Percentiles rank a stretch among this genome's conserved stretches.
These are phyloP conservation scores for Apistogramma diplotaenia DNA, from an alignment of 2,113 vertebrate species.

Conservation along the genomic window DNA sequence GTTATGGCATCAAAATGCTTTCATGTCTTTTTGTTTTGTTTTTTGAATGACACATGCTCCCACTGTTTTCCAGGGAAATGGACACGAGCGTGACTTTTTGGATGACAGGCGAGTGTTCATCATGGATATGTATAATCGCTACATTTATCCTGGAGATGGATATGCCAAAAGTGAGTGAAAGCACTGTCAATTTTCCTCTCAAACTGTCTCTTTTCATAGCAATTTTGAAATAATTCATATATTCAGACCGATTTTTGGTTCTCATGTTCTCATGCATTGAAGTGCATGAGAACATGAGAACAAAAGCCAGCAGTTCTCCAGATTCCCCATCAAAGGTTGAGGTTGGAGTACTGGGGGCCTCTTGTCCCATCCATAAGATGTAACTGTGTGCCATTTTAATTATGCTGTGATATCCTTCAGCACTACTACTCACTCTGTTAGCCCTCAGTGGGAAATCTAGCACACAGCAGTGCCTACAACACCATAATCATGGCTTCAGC, in stretches of 20 bases:
- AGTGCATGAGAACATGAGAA: not conserved
- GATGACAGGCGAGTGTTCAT: conserved; percentile 91
- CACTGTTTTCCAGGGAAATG: conserved; percentile 85
- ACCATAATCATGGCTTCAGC: conserved; percentile 3
- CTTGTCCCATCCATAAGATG: not conserved
- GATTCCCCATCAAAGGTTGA: not conserved
- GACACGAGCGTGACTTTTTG: conserved; percentile 94
- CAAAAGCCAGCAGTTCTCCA: not conserved
- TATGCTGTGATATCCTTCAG: conserved; percentile 5
- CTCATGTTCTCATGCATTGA: not conserved
- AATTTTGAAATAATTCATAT: not conserved
- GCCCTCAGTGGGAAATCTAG: not conserved
- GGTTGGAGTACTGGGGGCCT: not conserved
- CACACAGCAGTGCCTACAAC: not conserved
- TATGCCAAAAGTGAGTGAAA: conserved; percentile 89
- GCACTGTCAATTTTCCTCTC: not conserved
- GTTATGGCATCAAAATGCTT: not conserved
- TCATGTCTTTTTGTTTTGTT: too few species aligned
- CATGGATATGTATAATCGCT: conserved; percentile 93
- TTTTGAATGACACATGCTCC: not conserved
- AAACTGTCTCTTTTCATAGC: not conserved
- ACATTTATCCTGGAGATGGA: conserved; percentile 91
- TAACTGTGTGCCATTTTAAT: conserved; percentile 35
- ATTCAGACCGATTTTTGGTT: not conserved
- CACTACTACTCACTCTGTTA: not conserved